These are phyloP conservation scores for Peromyscus melanophrys DNA, from an alignment of 2,797 vertebrate genomes.

Conservation along the genomic window DNA sequence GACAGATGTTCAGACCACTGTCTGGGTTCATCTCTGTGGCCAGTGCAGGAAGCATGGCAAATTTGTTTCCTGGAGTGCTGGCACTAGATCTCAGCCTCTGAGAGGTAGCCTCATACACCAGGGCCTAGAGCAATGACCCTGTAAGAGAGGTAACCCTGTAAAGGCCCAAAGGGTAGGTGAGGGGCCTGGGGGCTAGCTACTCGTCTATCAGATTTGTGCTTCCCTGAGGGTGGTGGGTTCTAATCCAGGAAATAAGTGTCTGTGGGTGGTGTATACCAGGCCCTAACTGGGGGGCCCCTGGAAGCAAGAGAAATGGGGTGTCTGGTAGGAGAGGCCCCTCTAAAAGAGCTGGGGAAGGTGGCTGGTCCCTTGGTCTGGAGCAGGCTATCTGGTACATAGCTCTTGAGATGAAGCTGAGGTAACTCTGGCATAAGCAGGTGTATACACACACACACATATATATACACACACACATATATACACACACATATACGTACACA, in stretches of 20 bases:
- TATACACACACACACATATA: no score
- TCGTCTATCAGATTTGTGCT: neutral
- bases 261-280: neutral
- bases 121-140: neutral
- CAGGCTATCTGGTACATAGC: neutral
- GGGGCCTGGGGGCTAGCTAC: no score
- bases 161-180: neutral
- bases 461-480: no score
- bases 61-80: neutral
- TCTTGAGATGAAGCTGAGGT: neutral
- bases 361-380: neutral
- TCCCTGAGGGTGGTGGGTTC: neutral
- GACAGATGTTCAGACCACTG: accelerated
- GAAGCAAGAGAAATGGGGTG: no score
- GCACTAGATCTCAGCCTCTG: accelerated
- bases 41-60: accelerated
- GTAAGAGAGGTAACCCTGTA: neutral
- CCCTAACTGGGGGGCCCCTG: neutral
- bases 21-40: neutral
- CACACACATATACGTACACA: no score
- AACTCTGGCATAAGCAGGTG: neutral
- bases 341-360: neutral
- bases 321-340: neutral
- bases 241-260: neutral
- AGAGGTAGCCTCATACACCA: neutral